Evolutionary conservation across 2,888 invertebrate genomes (phyloP).

Genomic region (Drosophila leonis): DNA sequence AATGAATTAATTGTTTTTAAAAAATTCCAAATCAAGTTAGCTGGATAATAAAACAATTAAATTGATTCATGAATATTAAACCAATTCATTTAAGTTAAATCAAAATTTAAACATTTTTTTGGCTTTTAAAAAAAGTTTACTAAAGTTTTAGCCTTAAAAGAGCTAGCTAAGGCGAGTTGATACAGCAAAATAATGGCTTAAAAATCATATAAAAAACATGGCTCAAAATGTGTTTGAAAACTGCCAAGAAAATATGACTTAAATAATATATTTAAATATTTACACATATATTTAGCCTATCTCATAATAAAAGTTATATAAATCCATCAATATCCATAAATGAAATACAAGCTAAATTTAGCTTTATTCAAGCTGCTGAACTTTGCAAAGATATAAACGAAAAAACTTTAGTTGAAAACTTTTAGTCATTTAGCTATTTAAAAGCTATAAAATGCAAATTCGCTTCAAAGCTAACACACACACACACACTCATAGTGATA

Average conservation of each 20-base stretch:
- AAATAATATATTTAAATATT: neutral
- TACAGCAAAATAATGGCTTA: no score
- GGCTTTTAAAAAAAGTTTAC: no score
- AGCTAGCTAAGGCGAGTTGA: no score
- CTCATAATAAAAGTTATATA: neutral
- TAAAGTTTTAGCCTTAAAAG: no score
- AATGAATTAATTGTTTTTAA: no score
- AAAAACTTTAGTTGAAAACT: neutral
- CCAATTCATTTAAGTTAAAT: no score
- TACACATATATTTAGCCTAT: neutral
- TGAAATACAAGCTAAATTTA: neutral
- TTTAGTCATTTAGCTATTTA: neutral
- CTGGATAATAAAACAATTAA: no score
- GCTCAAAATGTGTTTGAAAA: no score
- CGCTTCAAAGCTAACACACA: neutral
- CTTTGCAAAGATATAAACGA: neutral
- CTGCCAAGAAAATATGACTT: neutral
- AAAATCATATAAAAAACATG: no score
- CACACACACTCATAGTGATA: neutral
- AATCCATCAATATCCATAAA: neutral
- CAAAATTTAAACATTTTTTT: no score
- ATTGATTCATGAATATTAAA: no score
- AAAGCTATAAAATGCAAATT: slow-evolving; percentile 1
- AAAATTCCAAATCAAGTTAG: no score
- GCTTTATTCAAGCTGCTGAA: neutral